Conservation (phyloP, 2,888 invertebrate genomes). For the Macrophya annulata region DNA sequence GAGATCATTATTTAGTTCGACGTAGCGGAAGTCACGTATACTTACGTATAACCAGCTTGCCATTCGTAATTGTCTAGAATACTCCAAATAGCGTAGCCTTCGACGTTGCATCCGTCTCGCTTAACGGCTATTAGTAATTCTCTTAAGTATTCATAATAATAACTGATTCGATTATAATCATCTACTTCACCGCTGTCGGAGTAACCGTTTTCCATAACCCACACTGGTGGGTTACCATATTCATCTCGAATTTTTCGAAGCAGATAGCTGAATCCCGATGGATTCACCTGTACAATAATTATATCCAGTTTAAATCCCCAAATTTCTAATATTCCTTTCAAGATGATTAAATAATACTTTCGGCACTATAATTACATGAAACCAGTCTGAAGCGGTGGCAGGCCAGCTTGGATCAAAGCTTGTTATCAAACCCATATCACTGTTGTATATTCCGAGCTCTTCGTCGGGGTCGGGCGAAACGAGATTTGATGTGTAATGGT, state of each 20-base stretch:
- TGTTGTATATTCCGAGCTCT: slow-evolving; percentile 2
- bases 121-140: slow-evolving; percentile 70
- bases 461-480: slow-evolving; percentile 59
- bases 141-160: slow-evolving; percentile 68
- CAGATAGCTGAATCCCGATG: slow-evolving; percentile 83
- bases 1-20: background rate
- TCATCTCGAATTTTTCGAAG: slow-evolving; percentile 80
- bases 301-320: background rate
- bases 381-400: slow-evolving; percentile 80
- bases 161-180: slow-evolving; percentile 68
- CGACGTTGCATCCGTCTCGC: slow-evolving; percentile 79
- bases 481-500: slow-evolving; percentile 70
- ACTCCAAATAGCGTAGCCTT: slow-evolving; percentile 79
- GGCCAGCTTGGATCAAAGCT: slow-evolving; percentile 81
- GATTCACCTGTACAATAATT: slow-evolving; percentile 66
- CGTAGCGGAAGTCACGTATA: slow-evolving; percentile 66
- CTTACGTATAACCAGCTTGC: slow-evolving; percentile 86
- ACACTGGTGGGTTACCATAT: slow-evolving; percentile 82
- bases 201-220: slow-evolving; percentile 84
- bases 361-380: slow-evolving; percentile 76
- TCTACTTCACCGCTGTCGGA: slow-evolving; percentile 78
- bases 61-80: slow-evolving; percentile 81
- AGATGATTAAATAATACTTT: background rate
- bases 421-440: background rate
- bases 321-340: background rate